Base-by-base conservation (phyloP, 1,140 invertebrate genomes). In the Pseudomyrmex gracilis region DNA sequence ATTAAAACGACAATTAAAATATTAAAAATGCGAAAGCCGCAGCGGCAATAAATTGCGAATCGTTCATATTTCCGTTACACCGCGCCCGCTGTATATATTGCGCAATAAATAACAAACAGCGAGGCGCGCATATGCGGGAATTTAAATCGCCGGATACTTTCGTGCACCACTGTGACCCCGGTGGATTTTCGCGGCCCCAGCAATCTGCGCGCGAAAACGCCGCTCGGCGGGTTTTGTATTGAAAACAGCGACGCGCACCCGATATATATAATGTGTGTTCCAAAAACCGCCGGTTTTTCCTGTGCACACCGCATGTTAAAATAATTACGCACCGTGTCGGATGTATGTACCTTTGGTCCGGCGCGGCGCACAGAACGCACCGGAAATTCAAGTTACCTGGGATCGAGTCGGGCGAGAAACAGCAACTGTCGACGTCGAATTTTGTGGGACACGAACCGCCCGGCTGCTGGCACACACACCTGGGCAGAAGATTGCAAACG, bases 91-190 rank as follows among this genome's bases (percentile, higher is more conserved):
- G 34, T 7, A 73, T 45, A 43, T 24, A 63, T 64, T 51, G 74
- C 68, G 63, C 64, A 70, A 78, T 80, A 80, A 71, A 80, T 80
- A 80, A 80, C 76, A 68, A 68, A 58, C 53, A 34, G 64, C 64
- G 66, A 20, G 66, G 45, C 22, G 53, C 15, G 66, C 76, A 71
- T 80, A 80, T 80, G 76, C 53, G 53, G 66, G 66, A 80, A 70
- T 80, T 80, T 80, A 80, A 80, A 80, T 80, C 66, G 76, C 76
- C 76, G 66, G 66, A 80, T 80, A 80, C 64, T 80, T 80, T 80
- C n/a, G 76, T 34, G 45, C 45, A 60, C 66, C 55, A 71, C 53
- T 47, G 64, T 80, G 66, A 80, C 43, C 76, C 43, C 64, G 12
- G 34, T 53, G 73, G 61, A 58, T 58, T 34, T 34, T 77, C 64